These are phyloP conservation scores for Heterodera filipjevi DNA, from an alignment of 2,888 invertebrate species.

Conservation along the genomic window DNA sequence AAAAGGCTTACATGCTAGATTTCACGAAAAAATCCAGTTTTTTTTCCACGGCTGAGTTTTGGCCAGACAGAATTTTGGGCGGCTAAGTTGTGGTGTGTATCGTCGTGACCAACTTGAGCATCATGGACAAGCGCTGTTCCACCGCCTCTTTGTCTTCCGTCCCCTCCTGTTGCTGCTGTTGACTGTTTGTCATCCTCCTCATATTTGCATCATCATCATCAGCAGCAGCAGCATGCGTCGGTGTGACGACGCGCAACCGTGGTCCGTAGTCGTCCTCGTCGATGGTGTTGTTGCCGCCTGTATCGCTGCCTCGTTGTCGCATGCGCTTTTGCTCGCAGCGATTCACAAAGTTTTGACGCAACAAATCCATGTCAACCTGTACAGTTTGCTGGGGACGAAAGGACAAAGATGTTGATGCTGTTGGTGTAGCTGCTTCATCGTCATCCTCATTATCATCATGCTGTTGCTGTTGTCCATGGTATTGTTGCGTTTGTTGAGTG, in stretches of 20 bases:
- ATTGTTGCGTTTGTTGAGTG: too few relatives aligned
- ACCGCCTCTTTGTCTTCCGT: slow-evolving; percentile 8
- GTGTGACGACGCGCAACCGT: background rate
- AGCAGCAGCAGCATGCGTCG: slow-evolving; percentile 10
- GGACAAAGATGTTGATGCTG: background rate
- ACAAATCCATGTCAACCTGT: slow-evolving; percentile 1
- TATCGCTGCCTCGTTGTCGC: background rate
- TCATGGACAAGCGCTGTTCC: slow-evolving; percentile 32
- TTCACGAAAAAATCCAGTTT: too few relatives aligned
- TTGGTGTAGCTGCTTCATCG: background rate
- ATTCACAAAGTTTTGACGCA: background rate
- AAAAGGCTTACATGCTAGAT: too few relatives aligned
- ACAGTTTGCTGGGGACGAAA: slow-evolving; percentile 23
- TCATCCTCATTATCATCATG: background rate
- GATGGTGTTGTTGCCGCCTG: too few relatives aligned
- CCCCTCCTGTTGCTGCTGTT: background rate
- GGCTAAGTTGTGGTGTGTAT: too few relatives aligned
- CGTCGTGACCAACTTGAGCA: slow-evolving; percentile 31
- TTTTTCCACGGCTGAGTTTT: too few relatives aligned
- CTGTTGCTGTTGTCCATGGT: background rate
- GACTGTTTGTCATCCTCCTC: too few relatives aligned
- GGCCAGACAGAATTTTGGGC: too few relatives aligned
- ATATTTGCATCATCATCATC: background rate
- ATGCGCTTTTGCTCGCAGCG: background rate
- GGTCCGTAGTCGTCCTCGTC: too few relatives aligned